Conservation (phyloP, 2,888 invertebrate genomes). For the Hoplodrina blanda region DNA sequence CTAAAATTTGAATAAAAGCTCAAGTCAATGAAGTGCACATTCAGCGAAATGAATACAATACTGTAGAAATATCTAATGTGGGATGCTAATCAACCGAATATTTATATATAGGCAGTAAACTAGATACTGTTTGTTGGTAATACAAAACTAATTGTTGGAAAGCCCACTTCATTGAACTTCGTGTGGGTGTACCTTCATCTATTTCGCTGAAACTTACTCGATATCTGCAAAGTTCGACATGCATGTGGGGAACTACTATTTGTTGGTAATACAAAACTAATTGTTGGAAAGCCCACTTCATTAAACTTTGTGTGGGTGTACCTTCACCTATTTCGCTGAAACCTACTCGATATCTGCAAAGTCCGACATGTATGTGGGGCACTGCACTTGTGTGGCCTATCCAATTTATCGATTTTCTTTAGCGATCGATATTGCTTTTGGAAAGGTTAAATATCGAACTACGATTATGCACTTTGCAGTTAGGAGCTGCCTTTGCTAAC, state of each 20-base stretch:
- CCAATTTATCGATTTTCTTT: constrained; percentile 24
- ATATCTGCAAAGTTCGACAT: not conserved
- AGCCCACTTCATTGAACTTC: not conserved
- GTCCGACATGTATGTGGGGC: not conserved
- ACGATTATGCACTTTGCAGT: not conserved
- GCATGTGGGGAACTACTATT: no score
- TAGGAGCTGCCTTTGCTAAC: not conserved
- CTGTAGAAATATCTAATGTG: no score
- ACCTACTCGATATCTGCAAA: not conserved
- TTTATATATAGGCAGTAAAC: no score
- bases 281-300: not conserved
- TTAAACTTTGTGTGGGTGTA: not conserved
- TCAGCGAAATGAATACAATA: no score
- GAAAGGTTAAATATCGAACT: not conserved
- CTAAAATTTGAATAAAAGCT: not conserved
- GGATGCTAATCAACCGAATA: not conserved
- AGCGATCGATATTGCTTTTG: constrained; percentile 16
- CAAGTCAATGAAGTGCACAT: no score
- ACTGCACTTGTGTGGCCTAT: not conserved
- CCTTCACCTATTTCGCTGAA: not conserved
- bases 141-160: not conserved
- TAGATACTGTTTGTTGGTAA: not conserved
- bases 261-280: not conserved
- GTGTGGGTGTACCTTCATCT: no score
- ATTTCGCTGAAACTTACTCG: not conserved